Evolutionary conservation across 2,113 vertebrate genomes (phyloP).

Genomic region (Silurus asotus): DNA sequence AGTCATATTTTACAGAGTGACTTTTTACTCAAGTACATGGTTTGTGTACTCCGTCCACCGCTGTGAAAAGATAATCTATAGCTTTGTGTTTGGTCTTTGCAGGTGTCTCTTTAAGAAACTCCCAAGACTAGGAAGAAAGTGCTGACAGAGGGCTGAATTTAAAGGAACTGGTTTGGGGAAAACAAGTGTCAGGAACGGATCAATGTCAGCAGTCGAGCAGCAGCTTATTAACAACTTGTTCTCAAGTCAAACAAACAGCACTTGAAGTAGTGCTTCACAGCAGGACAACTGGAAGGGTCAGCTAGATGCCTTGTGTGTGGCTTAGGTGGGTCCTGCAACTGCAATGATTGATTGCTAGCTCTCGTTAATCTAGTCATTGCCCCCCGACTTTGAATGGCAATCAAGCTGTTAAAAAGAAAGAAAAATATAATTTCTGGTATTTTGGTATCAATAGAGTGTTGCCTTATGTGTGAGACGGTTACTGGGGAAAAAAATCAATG

Average conservation of each 20-base stretch:
- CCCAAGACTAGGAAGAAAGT: background rate
- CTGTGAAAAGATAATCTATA: background rate
- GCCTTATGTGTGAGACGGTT: background rate
- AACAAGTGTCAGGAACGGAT: background rate
- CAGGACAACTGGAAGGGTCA: background rate
- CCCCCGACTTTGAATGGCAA: background rate
- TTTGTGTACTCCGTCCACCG: too few species aligned
- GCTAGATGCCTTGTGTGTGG: background rate
- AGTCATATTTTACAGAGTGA: too few species aligned
- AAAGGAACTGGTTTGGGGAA: background rate
- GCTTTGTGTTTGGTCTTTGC: background rate
- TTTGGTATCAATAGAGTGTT: background rate
- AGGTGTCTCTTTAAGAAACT: background rate
- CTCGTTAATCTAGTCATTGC: conserved; percentile 2
- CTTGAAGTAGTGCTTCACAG: background rate
- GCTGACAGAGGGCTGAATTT: background rate
- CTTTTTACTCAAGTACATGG: too few species aligned
- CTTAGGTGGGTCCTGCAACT: background rate
- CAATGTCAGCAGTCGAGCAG: background rate
- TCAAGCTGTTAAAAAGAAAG: conserved; percentile 39
- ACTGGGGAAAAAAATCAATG: background rate
- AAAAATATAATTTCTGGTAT: background rate
- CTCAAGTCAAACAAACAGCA: background rate
- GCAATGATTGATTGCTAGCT: background rate
- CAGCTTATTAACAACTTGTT: background rate